phyloP scores from a whole-genome alignment of 2,113 vertebrate species.

The Phocoena phocoena region DNA sequence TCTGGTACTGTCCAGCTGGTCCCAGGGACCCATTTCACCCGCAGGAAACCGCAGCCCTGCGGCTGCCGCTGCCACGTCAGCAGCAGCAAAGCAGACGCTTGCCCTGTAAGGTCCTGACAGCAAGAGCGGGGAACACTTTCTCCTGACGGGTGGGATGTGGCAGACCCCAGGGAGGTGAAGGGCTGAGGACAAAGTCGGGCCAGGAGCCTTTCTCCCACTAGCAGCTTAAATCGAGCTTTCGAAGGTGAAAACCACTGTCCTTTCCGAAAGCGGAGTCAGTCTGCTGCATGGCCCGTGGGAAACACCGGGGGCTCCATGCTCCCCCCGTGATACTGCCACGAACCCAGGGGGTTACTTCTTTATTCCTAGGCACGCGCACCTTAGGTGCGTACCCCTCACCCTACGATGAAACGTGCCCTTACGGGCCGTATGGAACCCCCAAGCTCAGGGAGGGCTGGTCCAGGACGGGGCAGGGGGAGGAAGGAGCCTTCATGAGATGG shows the following conservation, averaged over 20 bases:
- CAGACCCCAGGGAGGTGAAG: background rate
- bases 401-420: fast-evolving
- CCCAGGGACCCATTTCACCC: no score
- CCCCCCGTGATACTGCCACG: background rate
- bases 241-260: background rate
- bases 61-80: no score
- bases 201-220: background rate
- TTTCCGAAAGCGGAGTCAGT: no score
- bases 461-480: no score
- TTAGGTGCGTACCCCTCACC: background rate
- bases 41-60: no score
- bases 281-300: no score
- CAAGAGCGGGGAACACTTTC: background rate
- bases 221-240: background rate
- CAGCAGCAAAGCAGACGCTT: no score
- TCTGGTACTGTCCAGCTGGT: no score
- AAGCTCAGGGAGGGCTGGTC: background rate
- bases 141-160: background rate
- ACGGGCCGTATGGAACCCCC: background rate
- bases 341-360: background rate
- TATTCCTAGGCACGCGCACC: background rate
- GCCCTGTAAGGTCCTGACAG: background rate
- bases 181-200: background rate
- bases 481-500: background rate
- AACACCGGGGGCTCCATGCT: no score